These are phyloP conservation scores for Rana temporaria DNA, from an alignment of 2,113 vertebrate genomes.

Conservation along the genomic window DNA sequence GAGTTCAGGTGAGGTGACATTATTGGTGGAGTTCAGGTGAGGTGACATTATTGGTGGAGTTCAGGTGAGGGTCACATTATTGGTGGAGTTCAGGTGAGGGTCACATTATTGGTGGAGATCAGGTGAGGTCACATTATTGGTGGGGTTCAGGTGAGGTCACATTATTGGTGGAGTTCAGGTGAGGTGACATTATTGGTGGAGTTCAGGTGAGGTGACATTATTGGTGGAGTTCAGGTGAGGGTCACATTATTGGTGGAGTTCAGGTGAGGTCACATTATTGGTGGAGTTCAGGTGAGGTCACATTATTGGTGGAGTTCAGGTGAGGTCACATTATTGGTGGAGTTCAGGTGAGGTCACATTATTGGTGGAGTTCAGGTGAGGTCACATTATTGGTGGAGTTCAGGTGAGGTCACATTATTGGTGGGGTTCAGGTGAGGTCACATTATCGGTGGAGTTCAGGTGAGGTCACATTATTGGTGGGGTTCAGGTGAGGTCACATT, in stretches of 20 bases:
- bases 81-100: conserved; percentile 56
- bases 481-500: conserved; percentile 45
- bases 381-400: not conserved
- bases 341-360: conserved; percentile 44
- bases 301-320: conserved; percentile 28
- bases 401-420: conserved; percentile 41
- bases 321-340: not conserved
- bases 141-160: conserved; percentile 45
- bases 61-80: too few species aligned
- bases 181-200: too few species aligned
- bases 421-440: conserved; percentile 46
- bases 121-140: conserved; percentile 38
- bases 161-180: too few species aligned
- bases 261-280: conserved; percentile 41
- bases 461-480: not conserved
- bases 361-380: conserved; percentile 48
- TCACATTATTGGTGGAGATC: not conserved
- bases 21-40: conserved; percentile 59
- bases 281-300: conserved; percentile 46
- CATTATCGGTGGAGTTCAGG: conserved; percentile 26
- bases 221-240: too few species aligned
- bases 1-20: too few species aligned
- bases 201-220: conserved; percentile 43
- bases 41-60: too few species aligned
- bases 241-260: too few species aligned